Conservation (phyloP, 2,113 vertebrate genomes). For the Pollachius pollachius region DNA sequence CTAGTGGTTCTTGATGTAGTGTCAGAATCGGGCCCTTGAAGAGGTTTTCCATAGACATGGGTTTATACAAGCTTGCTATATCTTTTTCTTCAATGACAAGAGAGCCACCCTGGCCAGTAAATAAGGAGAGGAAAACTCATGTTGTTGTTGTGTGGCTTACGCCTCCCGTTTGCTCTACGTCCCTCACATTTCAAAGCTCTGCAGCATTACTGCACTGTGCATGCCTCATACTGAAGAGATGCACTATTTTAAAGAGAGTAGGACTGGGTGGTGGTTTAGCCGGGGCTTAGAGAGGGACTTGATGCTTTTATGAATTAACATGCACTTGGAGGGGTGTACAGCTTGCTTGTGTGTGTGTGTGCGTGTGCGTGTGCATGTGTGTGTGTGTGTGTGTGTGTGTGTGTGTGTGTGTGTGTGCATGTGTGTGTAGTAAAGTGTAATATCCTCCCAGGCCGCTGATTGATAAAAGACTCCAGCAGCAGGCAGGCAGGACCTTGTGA, state of each 20-base stretch:
- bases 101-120: constrained; percentile 20
- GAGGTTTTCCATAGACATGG: too few species aligned
- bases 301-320: neutral
- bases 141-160: constrained; percentile 34
- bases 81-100: constrained; percentile 12
- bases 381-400: constrained; percentile 1
- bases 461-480: constrained; percentile 54
- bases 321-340: neutral
- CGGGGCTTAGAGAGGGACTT: neutral
- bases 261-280: neutral
- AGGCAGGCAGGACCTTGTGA: constrained; percentile 48
- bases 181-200: constrained; percentile 7
- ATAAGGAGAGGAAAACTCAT: constrained; percentile 19
- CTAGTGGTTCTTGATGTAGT: constrained; percentile 49
- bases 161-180: constrained; percentile 26
- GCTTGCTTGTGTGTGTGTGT: neutral
- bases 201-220: too few species aligned
- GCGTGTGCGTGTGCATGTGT: neutral
- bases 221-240: too few species aligned
- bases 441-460: constrained; percentile 56
- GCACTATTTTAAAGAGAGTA: neutral
- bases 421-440: constrained; percentile 20
- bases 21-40: constrained; percentile 3
- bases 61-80: constrained; percentile 29
- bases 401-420: neutral